phyloP scores from a whole-genome alignment of 2,888 invertebrate species.

The Parnassius glacialis region DNA sequence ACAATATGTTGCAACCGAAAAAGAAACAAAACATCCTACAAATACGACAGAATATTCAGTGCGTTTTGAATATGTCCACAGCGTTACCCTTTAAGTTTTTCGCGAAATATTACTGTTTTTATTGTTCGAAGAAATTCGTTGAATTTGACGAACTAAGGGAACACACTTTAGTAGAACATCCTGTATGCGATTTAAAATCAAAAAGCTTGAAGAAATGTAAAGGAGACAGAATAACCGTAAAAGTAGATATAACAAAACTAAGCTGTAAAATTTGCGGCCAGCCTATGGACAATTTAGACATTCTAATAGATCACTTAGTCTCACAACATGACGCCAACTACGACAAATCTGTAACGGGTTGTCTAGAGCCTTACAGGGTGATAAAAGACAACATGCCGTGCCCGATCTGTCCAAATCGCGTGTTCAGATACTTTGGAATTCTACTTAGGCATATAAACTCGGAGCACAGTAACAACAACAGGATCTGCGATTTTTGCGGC shows the following conservation, averaged over 20 bases:
- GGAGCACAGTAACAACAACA: constrained; percentile 65
- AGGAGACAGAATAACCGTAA: constrained; percentile 62
- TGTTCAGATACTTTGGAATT: constrained; percentile 62
- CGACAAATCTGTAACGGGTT: constrained; percentile 54
- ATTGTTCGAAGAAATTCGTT: constrained; percentile 60
- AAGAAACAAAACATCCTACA: constrained; percentile 55
- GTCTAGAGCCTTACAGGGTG: constrained; percentile 61
- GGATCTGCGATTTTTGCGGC: constrained; percentile 70
- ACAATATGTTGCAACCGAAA: constrained; percentile 40
- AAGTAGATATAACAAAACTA: constrained; percentile 58
- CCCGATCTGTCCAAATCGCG: constrained; percentile 51
- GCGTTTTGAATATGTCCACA: constrained; percentile 68
- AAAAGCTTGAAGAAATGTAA: constrained; percentile 65
- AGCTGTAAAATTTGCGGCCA: constrained; percentile 57
- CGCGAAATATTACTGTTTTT: constrained; percentile 64
- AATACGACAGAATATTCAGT: constrained; percentile 64
- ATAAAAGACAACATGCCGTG: constrained; percentile 67
- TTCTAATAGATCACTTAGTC: constrained; percentile 62
- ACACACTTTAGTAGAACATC: constrained; percentile 58
- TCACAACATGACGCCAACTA: constrained; percentile 57
- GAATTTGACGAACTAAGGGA: constrained; percentile 62
- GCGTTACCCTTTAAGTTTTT: constrained; percentile 69
- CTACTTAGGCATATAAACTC: constrained; percentile 64
- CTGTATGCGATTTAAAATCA: constrained; percentile 60
- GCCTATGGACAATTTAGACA: constrained; percentile 47